phyloP scores from a whole-genome alignment of 2,888 invertebrate species.

The Drosophila glabriapex region DNA sequence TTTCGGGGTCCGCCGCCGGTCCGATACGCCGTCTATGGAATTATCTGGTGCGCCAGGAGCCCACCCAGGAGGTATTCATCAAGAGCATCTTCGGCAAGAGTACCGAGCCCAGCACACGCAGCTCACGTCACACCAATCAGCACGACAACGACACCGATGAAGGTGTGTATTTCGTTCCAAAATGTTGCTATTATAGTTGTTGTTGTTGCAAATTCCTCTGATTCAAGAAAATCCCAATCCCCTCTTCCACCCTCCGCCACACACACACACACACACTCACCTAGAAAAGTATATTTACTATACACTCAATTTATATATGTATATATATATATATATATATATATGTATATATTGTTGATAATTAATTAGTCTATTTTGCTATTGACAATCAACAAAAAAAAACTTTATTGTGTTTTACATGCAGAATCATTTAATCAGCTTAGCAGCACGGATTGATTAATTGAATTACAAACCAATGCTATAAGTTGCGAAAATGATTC shows the following conservation, averaged over 20 bases:
- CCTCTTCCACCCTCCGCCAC: not conserved
- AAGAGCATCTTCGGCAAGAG: constrained; percentile 96
- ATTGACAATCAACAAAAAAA: not conserved
- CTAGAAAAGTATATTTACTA: constrained; percentile 4
- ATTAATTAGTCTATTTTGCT: constrained; percentile 2
- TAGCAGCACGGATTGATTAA: not conserved
- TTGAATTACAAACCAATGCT: not conserved
- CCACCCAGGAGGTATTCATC: constrained; percentile 97
- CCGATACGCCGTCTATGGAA: constrained; percentile 95
- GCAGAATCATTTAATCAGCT: constrained; percentile 1
- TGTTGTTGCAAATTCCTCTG: constrained; percentile 47
- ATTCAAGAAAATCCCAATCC: not conserved
- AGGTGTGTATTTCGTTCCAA: constrained; percentile 55
- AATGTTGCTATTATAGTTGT: constrained; percentile 35
- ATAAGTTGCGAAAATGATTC: constrained; percentile 2
- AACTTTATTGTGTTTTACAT: not conserved
- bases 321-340: not conserved
- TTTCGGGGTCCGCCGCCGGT: constrained; percentile 89
- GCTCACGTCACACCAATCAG: constrained; percentile 57
- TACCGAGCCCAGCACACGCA: constrained; percentile 82
- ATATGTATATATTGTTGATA: not conserved
- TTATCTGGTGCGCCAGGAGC: constrained; percentile 95
- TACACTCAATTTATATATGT: not conserved
- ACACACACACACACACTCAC: not conserved
- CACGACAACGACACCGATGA: constrained; percentile 84